These are phyloP conservation scores for Prunella strophiata DNA, from an alignment of 2,797 vertebrate genomes.

Conservation along the genomic window DNA sequence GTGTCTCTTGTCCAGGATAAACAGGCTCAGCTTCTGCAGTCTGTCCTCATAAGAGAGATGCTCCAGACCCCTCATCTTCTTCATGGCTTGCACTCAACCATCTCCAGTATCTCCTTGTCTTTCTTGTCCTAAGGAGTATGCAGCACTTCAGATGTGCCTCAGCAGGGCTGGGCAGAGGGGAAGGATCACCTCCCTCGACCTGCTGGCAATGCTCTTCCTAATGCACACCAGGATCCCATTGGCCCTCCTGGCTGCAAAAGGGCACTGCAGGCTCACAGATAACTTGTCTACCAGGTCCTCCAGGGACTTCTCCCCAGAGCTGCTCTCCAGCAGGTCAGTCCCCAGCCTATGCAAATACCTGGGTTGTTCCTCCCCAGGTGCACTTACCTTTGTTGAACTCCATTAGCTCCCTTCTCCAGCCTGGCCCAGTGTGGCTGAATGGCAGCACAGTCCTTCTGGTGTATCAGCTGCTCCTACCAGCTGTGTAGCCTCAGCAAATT, in stretches of 20 bases:
- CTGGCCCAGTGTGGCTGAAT: not conserved
- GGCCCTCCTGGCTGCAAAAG: not conserved
- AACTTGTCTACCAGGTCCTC: not conserved
- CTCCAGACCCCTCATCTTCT: not conserved
- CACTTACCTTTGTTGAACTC: not conserved
- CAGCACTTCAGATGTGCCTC: not conserved
- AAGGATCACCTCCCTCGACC: accelerated
- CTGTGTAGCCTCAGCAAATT: not conserved
- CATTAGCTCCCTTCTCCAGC: not conserved
- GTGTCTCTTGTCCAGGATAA: not conserved
- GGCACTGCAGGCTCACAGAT: not conserved
- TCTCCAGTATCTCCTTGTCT: not conserved
- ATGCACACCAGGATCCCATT: not conserved
- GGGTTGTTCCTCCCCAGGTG: not conserved
- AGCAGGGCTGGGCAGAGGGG: not conserved
- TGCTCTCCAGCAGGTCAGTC: not conserved
- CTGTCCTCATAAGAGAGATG: not conserved
- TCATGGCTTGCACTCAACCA: not conserved
- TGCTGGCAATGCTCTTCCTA: not conserved
- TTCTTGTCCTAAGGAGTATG: not conserved
- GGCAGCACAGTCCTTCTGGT: not conserved
- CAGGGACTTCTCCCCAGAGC: not conserved
- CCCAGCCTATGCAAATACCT: not conserved
- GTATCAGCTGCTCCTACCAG: not conserved
- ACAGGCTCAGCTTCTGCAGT: too few relatives aligned